Base-by-base conservation (phyloP, 2,888 invertebrate genomes). In the Tyria jacobaeae region DNA sequence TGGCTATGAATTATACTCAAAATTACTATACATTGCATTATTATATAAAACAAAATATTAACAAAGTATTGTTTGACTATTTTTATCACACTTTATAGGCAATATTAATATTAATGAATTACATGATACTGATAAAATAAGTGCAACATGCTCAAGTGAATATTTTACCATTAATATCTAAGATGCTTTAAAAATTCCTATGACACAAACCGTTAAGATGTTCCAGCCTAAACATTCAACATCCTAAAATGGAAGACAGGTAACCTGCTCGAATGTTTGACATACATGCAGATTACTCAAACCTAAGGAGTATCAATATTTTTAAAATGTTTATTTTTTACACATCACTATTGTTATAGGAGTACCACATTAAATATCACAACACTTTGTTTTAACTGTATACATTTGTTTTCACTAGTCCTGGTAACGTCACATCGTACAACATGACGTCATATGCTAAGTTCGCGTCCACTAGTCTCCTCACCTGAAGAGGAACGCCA, bases 401-500 rank as follows among this genome's bases (percentile, higher is more conserved):
- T 50, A 14, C 21, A 12, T 17, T 21, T 10, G 0, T 25, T 50
- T 10, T 35, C 41, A 57, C 44, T 44, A n/a, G 35, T 31, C 35
- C n/a, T n/a, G n/a, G n/a, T 7, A 15, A 24, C 24, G 14, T 15
- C 24, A n/a, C n/a, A 24, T 35, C 3, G 9, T 4, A n/a, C 7
- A 10, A 9, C n/a, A 24, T 24, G 47, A 39, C 49, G 35, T 25
- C 39, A 49, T 17, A 27, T 31, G 7, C 7, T 4, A 14, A 17
- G 54, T 49, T 39, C 24, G n/a, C 62, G 62, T 61, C 62, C 64
- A 61, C 69, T 58, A 65, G 73, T 37, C 60, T 31, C 57, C 57
- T 55, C 64, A 76, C 57, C 76, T 66, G 62, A 76, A 76, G 67
- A 76, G 64, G 71, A 76, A 76, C 55, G 75, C 75, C 78, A 75